phyloP scores from a whole-genome alignment of 1,140 invertebrate species.

The Procambarus virginalis region DNA sequence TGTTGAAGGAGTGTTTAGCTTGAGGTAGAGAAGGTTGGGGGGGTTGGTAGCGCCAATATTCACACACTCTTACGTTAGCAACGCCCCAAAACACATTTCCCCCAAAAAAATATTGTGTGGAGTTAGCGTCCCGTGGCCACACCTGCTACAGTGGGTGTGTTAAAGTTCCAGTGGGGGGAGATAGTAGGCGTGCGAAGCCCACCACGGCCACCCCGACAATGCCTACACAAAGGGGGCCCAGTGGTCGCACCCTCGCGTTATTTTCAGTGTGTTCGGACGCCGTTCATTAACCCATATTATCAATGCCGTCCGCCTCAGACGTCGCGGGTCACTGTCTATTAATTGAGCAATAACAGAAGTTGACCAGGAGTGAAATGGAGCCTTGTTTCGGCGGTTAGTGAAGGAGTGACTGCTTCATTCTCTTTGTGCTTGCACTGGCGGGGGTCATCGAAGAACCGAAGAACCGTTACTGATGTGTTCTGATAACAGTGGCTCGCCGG shows the following conservation, averaged over 20 bases:
- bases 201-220: slow-evolving; percentile 6
- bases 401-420: slow-evolving; percentile 44
- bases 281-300: slow-evolving; percentile 50
- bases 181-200: slow-evolving; percentile 15
- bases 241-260: slow-evolving; percentile 7
- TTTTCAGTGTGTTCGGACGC: slow-evolving; percentile 22
- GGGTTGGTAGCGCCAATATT: background rate
- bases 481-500: slow-evolving; percentile 46
- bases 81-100: no score
- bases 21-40: background rate
- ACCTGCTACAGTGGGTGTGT: no score
- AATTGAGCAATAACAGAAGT: slow-evolving; percentile 11
- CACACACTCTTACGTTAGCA: background rate
- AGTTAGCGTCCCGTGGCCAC: no score
- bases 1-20: background rate
- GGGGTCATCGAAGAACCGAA: slow-evolving; percentile 49
- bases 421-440: slow-evolving; percentile 59
- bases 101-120: no score
- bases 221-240: slow-evolving; percentile 36
- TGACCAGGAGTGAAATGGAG: slow-evolving; percentile 33
- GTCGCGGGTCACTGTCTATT: slow-evolving; percentile 34
- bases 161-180: no score
- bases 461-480: slow-evolving; percentile 60
- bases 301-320: slow-evolving; percentile 13
- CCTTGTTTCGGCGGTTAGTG: slow-evolving; percentile 24